Conservation (phyloP, 37 sponge, comb jelly and placozoan genomes). For the Petrosia ficiformis region DNA sequence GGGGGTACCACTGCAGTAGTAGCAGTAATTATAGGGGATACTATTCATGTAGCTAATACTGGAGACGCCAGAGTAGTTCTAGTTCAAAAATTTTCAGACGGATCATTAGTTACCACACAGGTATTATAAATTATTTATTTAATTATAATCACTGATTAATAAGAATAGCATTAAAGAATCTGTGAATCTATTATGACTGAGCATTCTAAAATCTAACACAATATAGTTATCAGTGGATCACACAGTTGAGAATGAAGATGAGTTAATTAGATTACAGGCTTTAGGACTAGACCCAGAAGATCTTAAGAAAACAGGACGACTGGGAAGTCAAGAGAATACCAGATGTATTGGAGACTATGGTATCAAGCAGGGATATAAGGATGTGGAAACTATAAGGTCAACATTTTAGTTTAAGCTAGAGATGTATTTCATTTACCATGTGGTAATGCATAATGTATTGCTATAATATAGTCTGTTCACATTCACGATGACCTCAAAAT, state of each 20-base stretch:
- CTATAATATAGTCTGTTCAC: no score
- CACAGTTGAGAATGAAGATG: conserved; percentile 74
- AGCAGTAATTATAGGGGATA: conserved; percentile 65
- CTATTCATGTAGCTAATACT: conserved; percentile 83
- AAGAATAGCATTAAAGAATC: no score
- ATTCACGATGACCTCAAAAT: no score
- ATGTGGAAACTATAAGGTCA: conserved; percentile 85
- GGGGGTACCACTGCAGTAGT: conserved; percentile 87
- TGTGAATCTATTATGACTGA: no score
- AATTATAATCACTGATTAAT: no score
- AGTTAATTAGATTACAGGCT: conserved; percentile 59
- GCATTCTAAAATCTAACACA: no score
- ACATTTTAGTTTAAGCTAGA: background rate
- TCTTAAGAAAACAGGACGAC: conserved; percentile 54
- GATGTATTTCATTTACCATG: background rate
- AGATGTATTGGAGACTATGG: conserved; percentile 90
- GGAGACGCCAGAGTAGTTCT: conserved; percentile 89
- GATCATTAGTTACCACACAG: no score
- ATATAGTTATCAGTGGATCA: conserved; percentile 88
- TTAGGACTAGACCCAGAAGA: conserved; percentile 65
- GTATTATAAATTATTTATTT: no score
- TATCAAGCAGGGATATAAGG: conserved; percentile 90
- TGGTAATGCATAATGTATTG: background rate
- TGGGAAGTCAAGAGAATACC: conserved; percentile 92
- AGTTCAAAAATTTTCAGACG: conserved; percentile 17